Evolutionary conservation across 2,888 invertebrate species (phyloP).

Genomic region (Halocaridina rubra): DNA sequence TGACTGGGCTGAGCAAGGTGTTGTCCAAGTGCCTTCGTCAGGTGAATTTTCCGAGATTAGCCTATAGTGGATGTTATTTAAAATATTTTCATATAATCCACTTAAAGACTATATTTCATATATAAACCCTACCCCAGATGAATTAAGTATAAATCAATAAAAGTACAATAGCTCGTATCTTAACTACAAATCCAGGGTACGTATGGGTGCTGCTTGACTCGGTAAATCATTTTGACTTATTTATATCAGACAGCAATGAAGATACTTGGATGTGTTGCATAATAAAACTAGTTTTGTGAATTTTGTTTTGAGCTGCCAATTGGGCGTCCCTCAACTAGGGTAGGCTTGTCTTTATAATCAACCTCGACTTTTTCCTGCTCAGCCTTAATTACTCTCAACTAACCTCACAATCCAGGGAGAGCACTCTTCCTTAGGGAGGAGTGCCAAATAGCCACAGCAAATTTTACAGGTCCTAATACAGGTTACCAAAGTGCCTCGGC

Average conservation of each 20-base stretch:
- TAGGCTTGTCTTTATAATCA: background rate
- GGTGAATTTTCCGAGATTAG: slow-evolving; percentile 57
- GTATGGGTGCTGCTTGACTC: slow-evolving; percentile 57
- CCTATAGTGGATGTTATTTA: slow-evolving; percentile 47
- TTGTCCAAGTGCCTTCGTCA: slow-evolving; percentile 60
- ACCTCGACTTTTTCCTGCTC: slow-evolving; percentile 34
- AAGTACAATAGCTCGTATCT: slow-evolving; percentile 53
- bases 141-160: slow-evolving; percentile 24
- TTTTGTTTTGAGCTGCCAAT: slow-evolving; percentile 19
- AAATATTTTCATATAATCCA: slow-evolving; percentile 49
- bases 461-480: slow-evolving; percentile 60
- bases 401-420: slow-evolving; percentile 57
- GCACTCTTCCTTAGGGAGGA: slow-evolving; percentile 43
- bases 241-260: slow-evolving; percentile 37
- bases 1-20: slow-evolving; percentile 43
- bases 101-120: slow-evolving; percentile 45
- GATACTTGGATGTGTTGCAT: slow-evolving; percentile 45
- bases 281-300: slow-evolving; percentile 23
- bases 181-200: slow-evolving; percentile 54
- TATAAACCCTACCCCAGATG: slow-evolving; percentile 40
- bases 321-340: background rate
- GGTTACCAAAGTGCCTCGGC: slow-evolving; percentile 53
- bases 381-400: slow-evolving; percentile 47
- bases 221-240: slow-evolving; percentile 50
- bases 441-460: slow-evolving; percentile 55